These are phyloP conservation scores for Pollachius pollachius DNA, from an alignment of 2,113 vertebrate species.

Conservation along the genomic window DNA sequence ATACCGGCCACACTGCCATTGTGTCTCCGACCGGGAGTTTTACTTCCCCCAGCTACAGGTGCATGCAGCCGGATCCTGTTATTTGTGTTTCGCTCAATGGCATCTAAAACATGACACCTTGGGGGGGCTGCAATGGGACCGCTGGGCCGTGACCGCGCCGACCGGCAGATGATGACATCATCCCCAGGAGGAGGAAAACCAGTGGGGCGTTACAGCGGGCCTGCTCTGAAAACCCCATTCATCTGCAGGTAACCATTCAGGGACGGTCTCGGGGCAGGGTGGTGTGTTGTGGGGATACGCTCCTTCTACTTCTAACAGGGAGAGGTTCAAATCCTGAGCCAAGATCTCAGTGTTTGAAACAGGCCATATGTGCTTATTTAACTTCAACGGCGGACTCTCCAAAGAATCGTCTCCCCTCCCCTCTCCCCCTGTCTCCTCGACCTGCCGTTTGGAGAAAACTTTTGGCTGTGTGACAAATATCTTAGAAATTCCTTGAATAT, in stretches of 20 bases:
- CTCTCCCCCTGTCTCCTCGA: slow-evolving; percentile 24
- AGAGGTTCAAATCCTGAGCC: too few relatives aligned
- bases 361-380: too few relatives aligned
- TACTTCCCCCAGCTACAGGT: slow-evolving; percentile 40
- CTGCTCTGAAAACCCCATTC: slow-evolving; percentile 22
- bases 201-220: slow-evolving; percentile 37
- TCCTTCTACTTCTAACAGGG: slow-evolving; percentile 6
- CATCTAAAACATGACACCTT: slow-evolving; percentile 60
- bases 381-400: slow-evolving; percentile 5
- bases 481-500: slow-evolving; percentile 65
- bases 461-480: slow-evolving; percentile 77
- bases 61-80: slow-evolving; percentile 53
- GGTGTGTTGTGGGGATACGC: neutral
- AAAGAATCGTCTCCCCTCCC: slow-evolving; percentile 32
- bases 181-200: slow-evolving; percentile 41
- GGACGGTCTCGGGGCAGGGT: slow-evolving; percentile 15
- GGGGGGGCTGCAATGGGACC: slow-evolving; percentile 44
- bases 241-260: slow-evolving; percentile 17
- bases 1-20: slow-evolving; percentile 13
- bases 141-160: slow-evolving; percentile 49
- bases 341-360: too few relatives aligned
- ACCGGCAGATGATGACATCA: slow-evolving; percentile 60
- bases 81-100: slow-evolving; percentile 50
- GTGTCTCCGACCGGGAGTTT: neutral
- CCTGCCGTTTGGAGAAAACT: slow-evolving; percentile 26